Evolutionary conservation across 2,888 invertebrate genomes (phyloP), one percentile per base, ranked within the genome.

Genomic region (Melinaea menophilus): DNA sequence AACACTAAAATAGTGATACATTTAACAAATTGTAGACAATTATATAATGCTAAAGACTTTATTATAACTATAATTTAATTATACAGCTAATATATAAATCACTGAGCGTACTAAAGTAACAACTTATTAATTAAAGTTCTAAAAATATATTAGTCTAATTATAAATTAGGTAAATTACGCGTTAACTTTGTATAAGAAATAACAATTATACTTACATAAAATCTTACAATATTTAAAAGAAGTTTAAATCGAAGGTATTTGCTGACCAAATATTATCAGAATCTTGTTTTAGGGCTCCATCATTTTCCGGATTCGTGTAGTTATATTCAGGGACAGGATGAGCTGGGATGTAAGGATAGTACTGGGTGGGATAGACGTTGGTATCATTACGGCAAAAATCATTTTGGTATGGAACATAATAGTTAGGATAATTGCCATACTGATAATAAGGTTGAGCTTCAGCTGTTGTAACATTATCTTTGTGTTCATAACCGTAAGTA

Each of bases 311-410:
- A 41, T 63, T 54, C 2, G 48, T 65, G 3, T 61, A 66, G 45
- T 61, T 59, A 57, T 59, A 63, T 55, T 65, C 64, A 31, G 63
- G 51, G 3, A 51, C 63, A 59, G 69, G 63, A 51, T 45, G 22
- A 22, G 22, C 22, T 22, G 22, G 22, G 22, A 22, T 22, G 22
- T 22, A 60, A 2, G 81, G 79, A 66, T 80, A 84, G 68, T 80
- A 80, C 57, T 79, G 73, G 2, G 81, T 79, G 13, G 80, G 79
- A 66, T 80, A 80, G 9, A 73, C 56, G 66, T 71, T 74, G 3
- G 35, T 63, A 61, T 79, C 78, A 22, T 70, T 70, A 33, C 54
- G 62, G 41, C 69, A 73, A 58, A 56, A 46, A 9, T 59, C 65
- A 55, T 48, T 58, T 57, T 45, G 13, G 35, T 58, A 22, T 12